Base-by-base conservation (phyloP, 2,888 invertebrate species). In the Herminia tarsipennalis region DNA sequence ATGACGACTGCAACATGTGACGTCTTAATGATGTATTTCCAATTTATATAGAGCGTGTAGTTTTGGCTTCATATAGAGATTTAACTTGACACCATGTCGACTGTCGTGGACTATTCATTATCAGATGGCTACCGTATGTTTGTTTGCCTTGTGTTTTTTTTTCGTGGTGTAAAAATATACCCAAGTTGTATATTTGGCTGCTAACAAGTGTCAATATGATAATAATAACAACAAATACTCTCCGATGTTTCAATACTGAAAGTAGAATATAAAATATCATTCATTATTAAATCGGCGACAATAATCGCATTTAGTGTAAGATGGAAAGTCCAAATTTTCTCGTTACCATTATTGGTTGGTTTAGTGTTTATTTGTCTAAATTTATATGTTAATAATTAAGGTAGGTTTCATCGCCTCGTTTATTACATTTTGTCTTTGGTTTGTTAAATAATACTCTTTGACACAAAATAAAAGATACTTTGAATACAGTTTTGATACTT, bases 261-360 rank as follows among this genome's bases (percentile, higher is more conserved):
- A 29, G 44, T 51, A 55, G 52, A 48, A 39, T 40, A 48, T 21
- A 40, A 29, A 13, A 27, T 37, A 28, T 27, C 37, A 9, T 37
- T 34, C 25, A 33, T 50, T 47, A 40, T 54, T 40, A 58, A 34
- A 65, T 54, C 55, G 49, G 70, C 66, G 75, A 74, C 75, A 71
- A 74, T 73, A 70, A 60, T 66, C 61, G 66, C 59, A 30, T 54
- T 45, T 63, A 52, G 56, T 46, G 34, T 74, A 69, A 70, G 69
- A 43, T 52, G 48, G 32, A 48, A 56, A 54, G 58, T 71, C 69
- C 61, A 74, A 73, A 69, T 62, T 70, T 40, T 60, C 49, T 61
- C 45, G 73, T 73, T 73, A 73, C 73, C 73, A 73, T 60, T 59
- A 60, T 64, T 64, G 64, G 62, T 61, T 56, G 36, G 42, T 51